These are phyloP conservation scores for Subanguina moxae DNA, from an alignment of 1,140 invertebrate species.

Conservation along the genomic window DNA sequence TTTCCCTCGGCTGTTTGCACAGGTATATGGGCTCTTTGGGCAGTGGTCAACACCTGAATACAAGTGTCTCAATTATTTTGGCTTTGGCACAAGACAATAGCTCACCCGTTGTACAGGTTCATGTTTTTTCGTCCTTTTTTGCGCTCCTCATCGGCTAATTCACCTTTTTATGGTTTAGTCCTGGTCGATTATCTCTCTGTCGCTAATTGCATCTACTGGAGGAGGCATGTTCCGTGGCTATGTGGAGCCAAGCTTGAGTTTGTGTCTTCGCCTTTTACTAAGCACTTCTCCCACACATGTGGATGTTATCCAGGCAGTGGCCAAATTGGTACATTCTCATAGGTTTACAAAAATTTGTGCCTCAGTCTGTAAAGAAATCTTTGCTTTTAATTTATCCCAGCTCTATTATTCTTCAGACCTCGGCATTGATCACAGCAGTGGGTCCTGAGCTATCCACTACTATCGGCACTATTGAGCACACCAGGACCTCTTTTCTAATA, in stretches of 20 bases:
- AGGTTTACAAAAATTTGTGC: no score
- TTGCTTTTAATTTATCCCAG: no score
- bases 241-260: constrained; percentile 84
- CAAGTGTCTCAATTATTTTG: constrained; percentile 84
- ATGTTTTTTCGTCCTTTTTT: not conserved
- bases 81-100: constrained; percentile 87
- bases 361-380: not conserved
- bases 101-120: constrained; percentile 80
- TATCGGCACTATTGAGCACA: constrained; percentile 66
- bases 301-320: constrained; percentile 89
- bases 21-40: constrained; percentile 78
- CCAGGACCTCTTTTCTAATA: constrained; percentile 59
- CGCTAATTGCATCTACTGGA: constrained; percentile 90
- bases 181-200: constrained; percentile 90
- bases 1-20: constrained; percentile 85
- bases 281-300: constrained; percentile 80
- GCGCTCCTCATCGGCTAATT: no score
- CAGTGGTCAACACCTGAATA: constrained; percentile 86
- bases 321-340: constrained; percentile 65
- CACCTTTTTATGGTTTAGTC: constrained; percentile 65
- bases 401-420: constrained; percentile 49
- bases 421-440: constrained; percentile 70
- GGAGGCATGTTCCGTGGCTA: constrained; percentile 96
- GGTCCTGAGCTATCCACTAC: constrained; percentile 79
- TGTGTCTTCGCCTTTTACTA: constrained; percentile 81